Conservation (phyloP, 2,797 vertebrate species). For the Florisuga fusca region DNA sequence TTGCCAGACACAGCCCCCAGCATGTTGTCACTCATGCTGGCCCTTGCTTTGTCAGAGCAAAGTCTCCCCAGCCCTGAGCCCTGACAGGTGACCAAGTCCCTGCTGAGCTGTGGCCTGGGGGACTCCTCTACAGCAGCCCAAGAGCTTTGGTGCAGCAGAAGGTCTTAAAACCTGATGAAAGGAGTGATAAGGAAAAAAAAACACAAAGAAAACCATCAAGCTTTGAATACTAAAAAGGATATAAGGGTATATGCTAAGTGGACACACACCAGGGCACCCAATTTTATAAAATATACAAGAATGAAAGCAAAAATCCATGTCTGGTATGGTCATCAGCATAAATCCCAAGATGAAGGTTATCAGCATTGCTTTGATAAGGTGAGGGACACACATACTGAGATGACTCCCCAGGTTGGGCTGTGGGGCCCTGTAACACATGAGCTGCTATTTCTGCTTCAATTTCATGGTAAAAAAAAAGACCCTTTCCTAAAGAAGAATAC, state of each 20-base stretch:
- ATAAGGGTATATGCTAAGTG: too few species aligned
- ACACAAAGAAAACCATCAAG: background rate
- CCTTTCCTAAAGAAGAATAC: background rate
- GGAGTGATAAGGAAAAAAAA: background rate
- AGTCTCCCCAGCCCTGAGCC: background rate
- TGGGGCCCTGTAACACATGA: background rate
- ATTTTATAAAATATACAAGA: background rate
- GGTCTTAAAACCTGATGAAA: background rate
- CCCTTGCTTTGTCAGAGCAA: background rate
- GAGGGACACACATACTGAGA: background rate
- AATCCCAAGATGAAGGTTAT: background rate
- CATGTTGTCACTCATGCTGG: background rate
- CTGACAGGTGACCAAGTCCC: background rate
- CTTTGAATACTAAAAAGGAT: background rate
- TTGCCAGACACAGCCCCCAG: background rate
- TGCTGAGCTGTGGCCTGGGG: rapidly evolving
- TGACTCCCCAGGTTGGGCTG: background rate
- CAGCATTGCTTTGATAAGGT: background rate
- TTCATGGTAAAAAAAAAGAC: background rate
- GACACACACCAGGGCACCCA: background rate
- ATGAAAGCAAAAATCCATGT: background rate
- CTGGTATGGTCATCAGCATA: background rate
- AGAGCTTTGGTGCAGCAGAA: background rate
- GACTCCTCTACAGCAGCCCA: background rate
- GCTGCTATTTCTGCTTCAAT: background rate